Evolutionary conservation across 64 coral and sea anemone species (phyloP).

Genomic region (Montipora sp.): DNA sequence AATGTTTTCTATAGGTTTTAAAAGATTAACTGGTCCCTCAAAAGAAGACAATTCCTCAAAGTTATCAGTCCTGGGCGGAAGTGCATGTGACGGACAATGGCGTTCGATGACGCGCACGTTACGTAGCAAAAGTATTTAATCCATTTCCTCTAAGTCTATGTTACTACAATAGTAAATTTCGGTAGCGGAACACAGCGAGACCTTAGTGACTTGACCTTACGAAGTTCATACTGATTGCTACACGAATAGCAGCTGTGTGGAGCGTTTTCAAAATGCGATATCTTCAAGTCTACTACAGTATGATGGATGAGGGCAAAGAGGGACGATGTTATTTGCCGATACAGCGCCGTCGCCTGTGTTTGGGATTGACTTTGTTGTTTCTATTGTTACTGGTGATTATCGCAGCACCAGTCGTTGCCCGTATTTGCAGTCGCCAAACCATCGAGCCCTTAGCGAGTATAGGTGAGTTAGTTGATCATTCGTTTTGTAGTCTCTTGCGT

Average conservation of each 20-base stretch:
- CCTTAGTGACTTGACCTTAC: neutral
- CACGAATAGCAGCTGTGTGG: neutral
- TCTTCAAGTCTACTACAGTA: neutral
- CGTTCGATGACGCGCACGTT: constrained; percentile 31
- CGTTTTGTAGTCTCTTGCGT: neutral
- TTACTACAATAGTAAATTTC: neutral
- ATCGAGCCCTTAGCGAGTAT: constrained; percentile 3
- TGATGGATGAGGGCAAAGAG: neutral
- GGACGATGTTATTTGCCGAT: neutral
- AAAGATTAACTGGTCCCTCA: constrained; percentile 8
- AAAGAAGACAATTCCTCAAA: neutral
- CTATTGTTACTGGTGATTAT: constrained; percentile 29
- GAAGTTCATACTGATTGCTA: neutral
- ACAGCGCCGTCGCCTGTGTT: neutral
- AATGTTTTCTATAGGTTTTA: neutral
- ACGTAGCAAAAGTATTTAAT: constrained; percentile 58
- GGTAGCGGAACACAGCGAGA: neutral
- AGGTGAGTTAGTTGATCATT: constrained; percentile 14
- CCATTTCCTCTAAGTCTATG: constrained; percentile 28
- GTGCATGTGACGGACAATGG: neutral
- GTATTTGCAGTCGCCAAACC: constrained; percentile 8
- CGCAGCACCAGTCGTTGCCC: neutral
- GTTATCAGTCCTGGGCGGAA: constrained; percentile 8
- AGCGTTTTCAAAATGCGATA: neutral
- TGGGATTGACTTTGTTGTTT: neutral